Percentiles rank a stretch among this genome's conserved stretches.
These are phyloP conservation scores for Diacarnus erythraeanus DNA, from an alignment of 37 sponge, comb jelly and placozoan species.

Conservation along the genomic window DNA sequence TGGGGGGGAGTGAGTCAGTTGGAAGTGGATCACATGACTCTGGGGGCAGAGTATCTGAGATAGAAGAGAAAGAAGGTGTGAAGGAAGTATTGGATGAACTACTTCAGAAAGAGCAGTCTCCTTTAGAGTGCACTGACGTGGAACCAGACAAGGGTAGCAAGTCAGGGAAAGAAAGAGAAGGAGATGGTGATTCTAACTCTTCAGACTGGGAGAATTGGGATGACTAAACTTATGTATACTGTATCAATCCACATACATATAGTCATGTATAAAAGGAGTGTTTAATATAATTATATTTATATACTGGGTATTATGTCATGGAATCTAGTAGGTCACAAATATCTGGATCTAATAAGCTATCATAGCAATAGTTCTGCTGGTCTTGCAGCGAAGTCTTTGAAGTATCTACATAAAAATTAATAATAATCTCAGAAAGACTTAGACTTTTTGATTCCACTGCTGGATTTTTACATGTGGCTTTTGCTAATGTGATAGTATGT, in stretches of 20 bases:
- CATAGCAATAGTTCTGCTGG: too few relatives aligned
- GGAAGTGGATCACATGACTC: not conserved
- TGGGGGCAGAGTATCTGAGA: slow-evolving; percentile 12
- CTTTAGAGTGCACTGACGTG: not conserved
- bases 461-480: too few relatives aligned
- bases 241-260: not conserved
- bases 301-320: not conserved
- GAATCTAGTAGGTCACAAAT: not conserved
- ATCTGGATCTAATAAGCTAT: not conserved
- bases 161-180: slow-evolving; percentile 11
- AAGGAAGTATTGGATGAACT: not conserved
- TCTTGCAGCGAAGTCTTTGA: too few relatives aligned
- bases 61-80: not conserved
- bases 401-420: too few relatives aligned
- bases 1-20: slow-evolving; percentile 2
- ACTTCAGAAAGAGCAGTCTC: not conserved
- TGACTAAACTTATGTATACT: slow-evolving; percentile 8
- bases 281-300: too few relatives aligned
- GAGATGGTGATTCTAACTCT: slow-evolving; percentile 1
- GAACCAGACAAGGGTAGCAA: not conserved
- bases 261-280: too few relatives aligned
- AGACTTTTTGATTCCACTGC: too few relatives aligned
- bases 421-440: too few relatives aligned
- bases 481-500: too few relatives aligned
- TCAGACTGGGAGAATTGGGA: slow-evolving; percentile 71